Conservation (phyloP, 2,113 vertebrate genomes). For the Tretioscincus oriximinensis region DNA sequence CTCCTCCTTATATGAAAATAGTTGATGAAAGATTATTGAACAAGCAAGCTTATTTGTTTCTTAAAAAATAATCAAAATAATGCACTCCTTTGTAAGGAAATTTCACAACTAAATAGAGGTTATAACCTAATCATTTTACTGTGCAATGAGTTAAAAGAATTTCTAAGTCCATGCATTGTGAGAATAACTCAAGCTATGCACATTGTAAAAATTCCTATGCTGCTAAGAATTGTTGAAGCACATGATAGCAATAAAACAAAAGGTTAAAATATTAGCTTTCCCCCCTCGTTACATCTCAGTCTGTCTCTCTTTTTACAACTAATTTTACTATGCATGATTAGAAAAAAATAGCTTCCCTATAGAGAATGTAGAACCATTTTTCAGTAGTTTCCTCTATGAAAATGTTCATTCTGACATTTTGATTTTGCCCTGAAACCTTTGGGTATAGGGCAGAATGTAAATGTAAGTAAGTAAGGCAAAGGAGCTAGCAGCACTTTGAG, state of each 20-base stretch:
- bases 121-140: constrained; percentile 8
- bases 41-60: neutral
- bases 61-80: constrained; percentile 4
- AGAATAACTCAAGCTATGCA: neutral
- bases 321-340: neutral
- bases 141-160: constrained; percentile 7
- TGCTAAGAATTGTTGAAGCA: constrained; percentile 7
- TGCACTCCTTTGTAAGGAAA: neutral
- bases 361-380: neutral
- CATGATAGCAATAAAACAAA: neutral
- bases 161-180: neutral
- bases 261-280: neutral
- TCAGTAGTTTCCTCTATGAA: neutral
- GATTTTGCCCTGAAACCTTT: no score
- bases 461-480: no score
- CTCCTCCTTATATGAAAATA: neutral
- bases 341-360: neutral
- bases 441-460: no score
- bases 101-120: constrained; percentile 17
- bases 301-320: neutral
- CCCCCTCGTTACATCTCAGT: neutral
- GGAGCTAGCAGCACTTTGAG: no score
- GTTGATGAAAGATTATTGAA: neutral
- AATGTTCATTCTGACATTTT: neutral
- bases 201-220: neutral